Conservation (phyloP, 2,888 invertebrate species). For the Sphaeridia pumilis region DNA sequence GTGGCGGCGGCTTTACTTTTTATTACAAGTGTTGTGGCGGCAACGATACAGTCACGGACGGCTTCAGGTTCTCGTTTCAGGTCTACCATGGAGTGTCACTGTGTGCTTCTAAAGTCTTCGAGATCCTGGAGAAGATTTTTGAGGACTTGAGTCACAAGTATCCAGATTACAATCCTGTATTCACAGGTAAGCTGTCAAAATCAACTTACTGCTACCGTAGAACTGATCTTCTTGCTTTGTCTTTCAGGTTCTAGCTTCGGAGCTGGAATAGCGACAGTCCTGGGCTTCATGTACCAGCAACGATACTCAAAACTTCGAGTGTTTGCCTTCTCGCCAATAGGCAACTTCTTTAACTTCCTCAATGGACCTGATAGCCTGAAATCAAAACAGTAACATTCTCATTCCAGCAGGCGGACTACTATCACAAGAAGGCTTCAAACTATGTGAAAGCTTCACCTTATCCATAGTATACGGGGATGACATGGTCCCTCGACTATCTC, state of each 20-base stretch:
- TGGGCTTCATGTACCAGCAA: conserved; percentile 65
- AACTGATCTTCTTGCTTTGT: no score
- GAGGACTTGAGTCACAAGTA: conserved; percentile 58
- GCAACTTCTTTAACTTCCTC: no score
- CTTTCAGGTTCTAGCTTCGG: conserved; percentile 83
- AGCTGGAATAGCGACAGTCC: conserved; percentile 70
- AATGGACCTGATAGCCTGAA: background rate
- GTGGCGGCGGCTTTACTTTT: conserved; percentile 18
- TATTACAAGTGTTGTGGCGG: conserved; percentile 17
- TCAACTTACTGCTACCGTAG: no score
- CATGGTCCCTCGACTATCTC: conserved; percentile 61
- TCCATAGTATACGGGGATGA: conserved; percentile 81
- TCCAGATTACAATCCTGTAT: conserved; percentile 61
- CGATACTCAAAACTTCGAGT: conserved; percentile 72
- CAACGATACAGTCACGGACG: conserved; percentile 18
- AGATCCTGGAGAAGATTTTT: conserved; percentile 54
- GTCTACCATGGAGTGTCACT: conserved; percentile 80
- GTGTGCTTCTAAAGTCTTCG: conserved; percentile 63
- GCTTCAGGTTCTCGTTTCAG: conserved; percentile 35
- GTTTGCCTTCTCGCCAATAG: conserved; percentile 77
- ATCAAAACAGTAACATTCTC: background rate
- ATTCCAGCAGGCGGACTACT: conserved; percentile 58
- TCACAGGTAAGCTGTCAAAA: no score
- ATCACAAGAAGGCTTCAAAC: conserved; percentile 58
- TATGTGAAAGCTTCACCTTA: conserved; percentile 67